Base-by-base conservation (phyloP, 2,113 vertebrate genomes). In the Myiopsitta monachus region DNA sequence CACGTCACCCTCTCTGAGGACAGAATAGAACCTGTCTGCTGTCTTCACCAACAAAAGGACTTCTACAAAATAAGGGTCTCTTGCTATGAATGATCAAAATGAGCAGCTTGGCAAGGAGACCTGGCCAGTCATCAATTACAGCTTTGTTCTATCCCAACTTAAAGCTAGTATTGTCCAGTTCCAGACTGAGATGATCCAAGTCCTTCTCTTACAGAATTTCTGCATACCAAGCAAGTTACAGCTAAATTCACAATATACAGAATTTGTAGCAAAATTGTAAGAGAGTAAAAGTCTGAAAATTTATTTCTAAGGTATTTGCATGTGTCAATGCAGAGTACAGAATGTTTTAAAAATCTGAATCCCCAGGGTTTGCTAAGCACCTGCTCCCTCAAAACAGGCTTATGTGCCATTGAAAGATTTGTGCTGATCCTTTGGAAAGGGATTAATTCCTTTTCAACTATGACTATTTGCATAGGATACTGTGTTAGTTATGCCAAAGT, bases 61-160 rank as follows among this genome's bases (percentile, higher is more conserved):
- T 91, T 85, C 91, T 75, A 93, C 76, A 92, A 83, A 95, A 85
- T 44, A 74, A 94, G 62, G n/a, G 76, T 74, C 54, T 77, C 95
- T 88, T 78, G 82, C 51, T 85, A 85, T 36, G 51, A 88, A 74
- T 88, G 87, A 96, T 83, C 86, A 88, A 88, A 97, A 81, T 30
- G 59, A 87, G 66, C 51, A 78, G 68, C 72, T 75, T 83, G 78
- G 79, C 78, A 92, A 67, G 70, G 64, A 52, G 49, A 89, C 76
- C 86, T 93, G 83, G 69, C 62, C 51, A 79, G n/a, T 31, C 57
- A 54, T 87, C 66, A 92, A 76, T 57, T 84, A 88, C 77, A 93
- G 77, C 41, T 93, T 91, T 76, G 69, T 87, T 85, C 26, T 16
- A 73, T 17, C 36, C 62, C 41, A 81, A 4, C 44, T 57, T 73